Evolutionary conservation across 2,888 invertebrate species (phyloP), one percentile per base, ranked within the genome.

Genomic region (Phyto melanocephala): DNA sequence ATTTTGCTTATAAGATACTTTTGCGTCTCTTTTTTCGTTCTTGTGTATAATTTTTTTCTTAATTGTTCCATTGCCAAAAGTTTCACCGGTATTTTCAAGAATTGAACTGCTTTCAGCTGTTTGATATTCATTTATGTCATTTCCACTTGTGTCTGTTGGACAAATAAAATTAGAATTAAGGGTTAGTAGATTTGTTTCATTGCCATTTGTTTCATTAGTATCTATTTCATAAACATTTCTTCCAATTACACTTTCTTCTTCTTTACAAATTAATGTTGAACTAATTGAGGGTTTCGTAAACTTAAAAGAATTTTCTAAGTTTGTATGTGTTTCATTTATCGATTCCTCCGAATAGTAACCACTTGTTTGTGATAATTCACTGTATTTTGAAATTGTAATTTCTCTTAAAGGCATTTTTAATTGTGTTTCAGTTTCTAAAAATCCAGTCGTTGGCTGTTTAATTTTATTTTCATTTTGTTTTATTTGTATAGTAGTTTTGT

Each of bases 101-200:
- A 15, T 28, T 37, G 22, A 67, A 40, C 45, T 22, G 22, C 13
- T 1, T 17, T 0, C 20, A 47, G 2, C 35, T 58, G 35, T 28
- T 28, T n/a, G 24, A 52, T n/a, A 52, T 28, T 24, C 52, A 15
- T 37, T 37, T 37, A 37, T 8, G 7, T 63, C 74, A 45, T 15
- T 15, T 35, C 5, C 8, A 54, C 33, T 54, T 33, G 33, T 13
- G 20, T 74, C 42, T 35, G 2, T 3, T 3, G n/a, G 22, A 20
- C 1, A 20, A n/a, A 74, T 42, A 22, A 63, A 15, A 42, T 63
- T 54, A 13, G 74, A 54, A 13, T 33, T 74, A 45, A n/a, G n/a
- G n/a, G 13, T 63, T 63, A 74, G 33, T 0, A 52, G 74, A 13
- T 62, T 40, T n/a, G n/a, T n/a, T 20, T 17, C 20, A 10, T 20